phyloP scores from a whole-genome alignment of 2,113 vertebrate genomes.

The Hemibagrus wyckioides region DNA sequence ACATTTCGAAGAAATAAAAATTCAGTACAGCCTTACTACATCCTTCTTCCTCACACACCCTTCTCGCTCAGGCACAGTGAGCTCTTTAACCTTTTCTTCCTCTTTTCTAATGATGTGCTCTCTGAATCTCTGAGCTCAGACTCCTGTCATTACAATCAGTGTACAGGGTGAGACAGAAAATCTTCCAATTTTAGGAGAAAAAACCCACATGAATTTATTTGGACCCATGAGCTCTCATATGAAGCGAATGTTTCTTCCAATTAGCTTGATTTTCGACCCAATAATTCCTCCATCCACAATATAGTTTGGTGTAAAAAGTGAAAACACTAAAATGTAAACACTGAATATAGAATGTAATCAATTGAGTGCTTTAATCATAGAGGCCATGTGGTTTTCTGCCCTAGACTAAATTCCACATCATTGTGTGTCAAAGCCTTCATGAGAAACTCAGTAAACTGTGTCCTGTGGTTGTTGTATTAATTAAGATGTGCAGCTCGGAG shows the following conservation, averaged over 20 bases:
- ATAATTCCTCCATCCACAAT: background rate
- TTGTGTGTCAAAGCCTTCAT: background rate
- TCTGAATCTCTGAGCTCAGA: background rate
- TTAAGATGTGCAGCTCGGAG: background rate
- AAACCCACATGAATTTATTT: background rate
- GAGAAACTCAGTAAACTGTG: constrained; percentile 8
- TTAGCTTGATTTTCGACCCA: background rate
- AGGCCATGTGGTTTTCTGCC: background rate
- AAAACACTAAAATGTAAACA: background rate
- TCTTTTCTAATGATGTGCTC: background rate
- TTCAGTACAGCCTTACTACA: background rate
- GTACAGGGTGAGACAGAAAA: background rate
- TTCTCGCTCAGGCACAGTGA: background rate
- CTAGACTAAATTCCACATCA: background rate
- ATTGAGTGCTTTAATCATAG: background rate
- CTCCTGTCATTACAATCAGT: background rate
- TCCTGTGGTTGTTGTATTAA: constrained; percentile 15
- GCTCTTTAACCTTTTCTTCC: constrained; percentile 31
- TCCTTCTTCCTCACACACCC: constrained; percentile 22
- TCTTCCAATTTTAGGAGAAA: background rate
- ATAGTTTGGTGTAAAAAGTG: background rate
- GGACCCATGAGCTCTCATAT: background rate
- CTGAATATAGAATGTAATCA: background rate
- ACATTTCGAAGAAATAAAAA: background rate
- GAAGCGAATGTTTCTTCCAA: background rate